phyloP scores from a whole-genome alignment of 2,888 invertebrate species.

The Tachina grossa region DNA sequence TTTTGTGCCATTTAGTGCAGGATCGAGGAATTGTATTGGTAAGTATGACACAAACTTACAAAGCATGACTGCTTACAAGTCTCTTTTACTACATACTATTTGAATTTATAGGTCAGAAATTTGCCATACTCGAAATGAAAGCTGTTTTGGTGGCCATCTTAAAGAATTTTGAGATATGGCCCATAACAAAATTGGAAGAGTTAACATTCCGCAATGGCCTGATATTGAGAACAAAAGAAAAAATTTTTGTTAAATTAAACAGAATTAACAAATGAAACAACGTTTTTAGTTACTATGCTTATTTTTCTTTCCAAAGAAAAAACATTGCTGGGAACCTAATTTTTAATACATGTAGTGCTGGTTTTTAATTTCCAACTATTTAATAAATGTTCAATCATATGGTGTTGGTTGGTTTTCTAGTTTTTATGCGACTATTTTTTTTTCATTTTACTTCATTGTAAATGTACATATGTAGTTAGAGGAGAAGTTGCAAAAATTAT shows the following conservation, averaged over 20 bases:
- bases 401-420: conserved; percentile 31
- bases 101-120: conserved; percentile 85
- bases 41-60: conserved; percentile 61
- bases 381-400: conserved; percentile 53
- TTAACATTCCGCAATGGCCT: conserved; percentile 83
- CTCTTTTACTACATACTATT: too few species aligned
- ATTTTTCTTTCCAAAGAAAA: conserved; percentile 15
- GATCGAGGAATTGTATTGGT: conserved; percentile 88
- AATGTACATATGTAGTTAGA: conserved; percentile 3
- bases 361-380: conserved; percentile 30
- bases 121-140: conserved; percentile 87
- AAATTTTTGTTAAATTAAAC: conserved; percentile 77
- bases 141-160: conserved; percentile 84
- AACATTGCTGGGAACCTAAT: conserved; percentile 49
- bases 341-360: conserved; percentile 25
- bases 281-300: neutral
- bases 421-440: neutral
- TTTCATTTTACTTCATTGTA: conserved; percentile 22
- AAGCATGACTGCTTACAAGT: too few species aligned
- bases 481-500: conserved; percentile 33
- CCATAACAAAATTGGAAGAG: conserved; percentile 83
- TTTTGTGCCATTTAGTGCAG: conserved; percentile 88
- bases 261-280: conserved; percentile 55
- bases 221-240: conserved; percentile 83
- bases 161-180: conserved; percentile 84